Percentiles rank a stretch among this genome's conserved stretches.
Conservation (phyloP, 2,113 vertebrate species). For the Dipodomys spectabilis region DNA sequence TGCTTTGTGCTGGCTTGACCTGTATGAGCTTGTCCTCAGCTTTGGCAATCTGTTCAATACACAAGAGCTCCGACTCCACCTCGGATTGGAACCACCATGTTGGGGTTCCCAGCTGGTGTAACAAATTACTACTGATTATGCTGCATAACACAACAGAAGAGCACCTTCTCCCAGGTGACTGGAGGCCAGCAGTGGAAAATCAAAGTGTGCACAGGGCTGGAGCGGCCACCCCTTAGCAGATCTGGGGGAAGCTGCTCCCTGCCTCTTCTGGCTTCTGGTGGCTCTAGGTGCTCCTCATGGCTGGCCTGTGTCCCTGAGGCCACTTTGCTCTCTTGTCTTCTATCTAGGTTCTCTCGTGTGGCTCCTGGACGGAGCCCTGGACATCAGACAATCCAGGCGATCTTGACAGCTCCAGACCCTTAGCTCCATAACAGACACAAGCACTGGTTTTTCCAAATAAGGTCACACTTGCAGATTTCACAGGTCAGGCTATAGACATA, state of each 20-base stretch:
- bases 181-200: not conserved
- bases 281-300: not conserved
- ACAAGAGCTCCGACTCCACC: not conserved
- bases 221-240: too few species aligned
- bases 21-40: not conserved
- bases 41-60: fast-evolving
- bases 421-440: not conserved
- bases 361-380: too few species aligned
- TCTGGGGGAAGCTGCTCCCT: not conserved
- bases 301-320: not conserved
- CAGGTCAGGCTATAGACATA: not conserved
- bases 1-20: not conserved
- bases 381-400: not conserved
- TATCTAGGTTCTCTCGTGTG: not conserved
- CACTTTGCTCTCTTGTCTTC: not conserved
- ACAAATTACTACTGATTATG: not conserved
- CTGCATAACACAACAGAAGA: not conserved
- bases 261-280: not conserved
- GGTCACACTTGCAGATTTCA: not conserved
- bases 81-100: not conserved
- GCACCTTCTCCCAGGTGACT: not conserved
- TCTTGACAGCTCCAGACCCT: not conserved
- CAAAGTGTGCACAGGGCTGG: not conserved
- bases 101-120: not conserved
- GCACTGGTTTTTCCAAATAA: not conserved